These are phyloP conservation scores for Ophioninae sp. DNA, from an alignment of 2,888 invertebrate genomes.

Conservation along the genomic window DNA sequence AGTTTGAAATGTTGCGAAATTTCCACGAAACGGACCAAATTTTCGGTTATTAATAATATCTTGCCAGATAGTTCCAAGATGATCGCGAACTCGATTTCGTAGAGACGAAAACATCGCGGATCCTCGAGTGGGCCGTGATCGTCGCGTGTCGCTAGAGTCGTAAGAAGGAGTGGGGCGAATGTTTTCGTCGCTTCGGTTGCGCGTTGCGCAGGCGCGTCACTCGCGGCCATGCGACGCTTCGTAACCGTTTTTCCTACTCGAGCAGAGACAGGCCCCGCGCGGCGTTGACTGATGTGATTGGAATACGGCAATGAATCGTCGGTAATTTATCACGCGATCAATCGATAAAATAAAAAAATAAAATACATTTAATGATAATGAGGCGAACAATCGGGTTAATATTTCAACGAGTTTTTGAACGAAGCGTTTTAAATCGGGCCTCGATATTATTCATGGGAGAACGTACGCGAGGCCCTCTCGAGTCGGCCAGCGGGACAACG, in stretches of 20 bases:
- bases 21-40: too few species aligned
- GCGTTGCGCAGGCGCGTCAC: conserved; percentile 3
- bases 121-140: neutral
- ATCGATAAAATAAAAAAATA: neutral
- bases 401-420: conserved; percentile 20
- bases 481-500: conserved; percentile 42
- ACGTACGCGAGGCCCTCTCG: conserved; percentile 36
- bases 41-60: too few species aligned
- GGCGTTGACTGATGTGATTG: conserved; percentile 6
- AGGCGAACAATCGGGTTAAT: conserved; percentile 15
- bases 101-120: too few species aligned
- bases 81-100: too few species aligned
- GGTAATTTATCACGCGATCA: neutral
- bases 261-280: neutral
- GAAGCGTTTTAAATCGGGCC: neutral
- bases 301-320: conserved; percentile 1
- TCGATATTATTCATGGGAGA: neutral
- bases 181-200: conserved; percentile 2
- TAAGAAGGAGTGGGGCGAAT: neutral
- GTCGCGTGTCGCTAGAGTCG: conserved; percentile 11
- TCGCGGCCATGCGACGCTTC: neutral
- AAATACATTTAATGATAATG: neutral
- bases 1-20: too few species aligned
- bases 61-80: too few species aligned
- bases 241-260: neutral